Evolutionary conservation across 2,113 vertebrate species (phyloP), one percentile per base, ranked within the genome.

Genomic region (Microtus pennsylvanicus): DNA sequence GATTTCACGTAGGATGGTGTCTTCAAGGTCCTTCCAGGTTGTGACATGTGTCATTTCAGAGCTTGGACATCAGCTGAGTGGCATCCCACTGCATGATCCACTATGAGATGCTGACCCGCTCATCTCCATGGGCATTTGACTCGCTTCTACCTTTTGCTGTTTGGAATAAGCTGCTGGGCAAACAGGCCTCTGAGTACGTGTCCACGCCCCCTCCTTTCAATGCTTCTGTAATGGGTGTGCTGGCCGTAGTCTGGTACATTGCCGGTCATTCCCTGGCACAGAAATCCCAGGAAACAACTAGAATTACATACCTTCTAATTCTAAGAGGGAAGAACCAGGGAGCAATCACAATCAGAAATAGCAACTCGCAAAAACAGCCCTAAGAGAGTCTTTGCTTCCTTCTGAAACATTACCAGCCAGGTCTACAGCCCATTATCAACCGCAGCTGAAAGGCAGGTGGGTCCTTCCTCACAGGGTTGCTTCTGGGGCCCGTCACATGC

Each of bases 41-140:
- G 83, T 5, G 38, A 45, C 47, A 0, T 16, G 45, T 0, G 8
- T 92, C 45, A 24, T 26, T 38, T n/a, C 35, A 61, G 80, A 61
- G 24, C 80, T 58, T 5, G 1, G 52, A n/a, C 19, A 50, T 52
- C 33, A 9, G 52, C 67, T 35, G 42, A 63, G 3, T 35, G 50
- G 14, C 3, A 22, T 5, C 3, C 83, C 63, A 6, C 26, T 3
- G 16, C 21, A 22, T 13, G 26, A 10, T 6, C 22, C 2, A 11
- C 13, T 28, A 21, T 28, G 2, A 17, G 42, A 26, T 45, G 76
- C 63, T 55, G n/a, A 11, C n/a, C 61, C 83, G 5, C 35, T 50
- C n/a, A 5, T 47, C 87, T 7, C 8, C 17, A 7, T 24, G 69
- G 35, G 22, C 19, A 3, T 75, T 52, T 85, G 67, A 17, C 35